Base-by-base conservation (phyloP, 2,888 invertebrate genomes). In the Pseudeuparius sepicola region DNA sequence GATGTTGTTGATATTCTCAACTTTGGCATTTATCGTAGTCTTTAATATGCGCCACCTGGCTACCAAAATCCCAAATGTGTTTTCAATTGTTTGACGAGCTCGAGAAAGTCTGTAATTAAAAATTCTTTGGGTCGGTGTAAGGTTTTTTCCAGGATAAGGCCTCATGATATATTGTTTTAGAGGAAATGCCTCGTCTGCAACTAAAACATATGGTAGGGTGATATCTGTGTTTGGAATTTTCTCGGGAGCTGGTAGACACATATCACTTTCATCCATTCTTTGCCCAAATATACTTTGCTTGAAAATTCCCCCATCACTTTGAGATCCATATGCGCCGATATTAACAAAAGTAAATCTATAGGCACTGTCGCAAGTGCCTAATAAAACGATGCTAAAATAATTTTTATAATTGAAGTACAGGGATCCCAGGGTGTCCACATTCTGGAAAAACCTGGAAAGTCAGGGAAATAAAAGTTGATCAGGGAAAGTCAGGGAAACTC, bases 1-100 rank as follows among this genome's bases (percentile, higher is more conserved):
- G 32, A 49, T 45, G 32, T 35, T 41, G 18, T 48, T 46, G 4
- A 47, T 35, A 42, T 48, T 50, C 28, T 49, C 37, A 4, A 40
- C 40, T 24, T 48, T 38, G 14, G 43, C 45, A 37, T 36, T 34
- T 25, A 50, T 45, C 4, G 31, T 42, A 18, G 40, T 41, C 31
- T 39, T 40, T n/a, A 49, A 40, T 9, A 50, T 37, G 26, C 45
- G 34, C 44, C 44, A 48, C 24, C 46, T 40, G 9, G 41, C 34
- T 7, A 40, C 37, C 14, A 50, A 15, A 29, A 51, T 45, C n/a
- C 47, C 51, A 41, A 52, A 52, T 2, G 48, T 37, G 35, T 51
- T 52, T 42, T 51, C 48, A 25, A 47, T 48, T 3, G 31, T 17
- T 31, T 38, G 31, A 3, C 49, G 27, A 9, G 50, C 46, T 18